Percentiles rank a stretch among this genome's conserved stretches.
Conservation (phyloP, 2,113 vertebrate species). For the Oreochromis tanganicae region DNA sequence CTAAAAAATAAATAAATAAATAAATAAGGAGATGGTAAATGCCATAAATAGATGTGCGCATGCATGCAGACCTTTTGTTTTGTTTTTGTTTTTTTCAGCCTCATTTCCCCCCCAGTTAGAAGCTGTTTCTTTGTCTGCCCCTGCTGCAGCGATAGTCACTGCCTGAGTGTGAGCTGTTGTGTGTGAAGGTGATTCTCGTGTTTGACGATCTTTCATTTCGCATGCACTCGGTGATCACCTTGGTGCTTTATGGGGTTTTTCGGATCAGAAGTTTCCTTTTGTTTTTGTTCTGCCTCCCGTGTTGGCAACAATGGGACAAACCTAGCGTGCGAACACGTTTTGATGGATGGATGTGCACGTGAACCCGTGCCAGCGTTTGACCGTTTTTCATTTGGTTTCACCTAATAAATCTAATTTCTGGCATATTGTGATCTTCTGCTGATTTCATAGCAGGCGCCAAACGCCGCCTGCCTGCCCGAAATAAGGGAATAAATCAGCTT, state of each 20-base stretch:
- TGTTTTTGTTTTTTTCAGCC: not conserved
- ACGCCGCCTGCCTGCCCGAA: not conserved
- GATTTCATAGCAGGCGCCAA: slow-evolving; percentile 6
- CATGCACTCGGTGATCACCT: not conserved
- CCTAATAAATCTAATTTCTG: slow-evolving; percentile 29
- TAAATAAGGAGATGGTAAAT: not conserved
- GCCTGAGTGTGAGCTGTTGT: not conserved
- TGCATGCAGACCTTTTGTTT: not conserved
- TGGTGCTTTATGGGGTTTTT: not conserved
- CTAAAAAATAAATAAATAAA: not conserved
- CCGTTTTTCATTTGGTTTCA: not conserved
- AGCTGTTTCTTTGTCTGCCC: slow-evolving; percentile 36
- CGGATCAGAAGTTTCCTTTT: not conserved
- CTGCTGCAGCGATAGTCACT: slow-evolving; percentile 13
- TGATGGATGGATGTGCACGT: not conserved
- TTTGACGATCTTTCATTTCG: not conserved
- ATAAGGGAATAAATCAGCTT: slow-evolving; percentile 41
- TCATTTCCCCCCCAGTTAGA: not conserved
- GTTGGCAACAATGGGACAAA: not conserved
- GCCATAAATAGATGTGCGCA: not conserved
- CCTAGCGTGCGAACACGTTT: not conserved
- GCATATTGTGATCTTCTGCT: not conserved
- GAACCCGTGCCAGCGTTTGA: not conserved
- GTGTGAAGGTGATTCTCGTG: not conserved
- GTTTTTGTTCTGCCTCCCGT: not conserved